A percentile compares a stretch with the other conserved stretches of the same genome.
Evolutionary conservation across 2,888 invertebrate genomes (phyloP).

Genomic region (Rhodophaea formosa): DNA sequence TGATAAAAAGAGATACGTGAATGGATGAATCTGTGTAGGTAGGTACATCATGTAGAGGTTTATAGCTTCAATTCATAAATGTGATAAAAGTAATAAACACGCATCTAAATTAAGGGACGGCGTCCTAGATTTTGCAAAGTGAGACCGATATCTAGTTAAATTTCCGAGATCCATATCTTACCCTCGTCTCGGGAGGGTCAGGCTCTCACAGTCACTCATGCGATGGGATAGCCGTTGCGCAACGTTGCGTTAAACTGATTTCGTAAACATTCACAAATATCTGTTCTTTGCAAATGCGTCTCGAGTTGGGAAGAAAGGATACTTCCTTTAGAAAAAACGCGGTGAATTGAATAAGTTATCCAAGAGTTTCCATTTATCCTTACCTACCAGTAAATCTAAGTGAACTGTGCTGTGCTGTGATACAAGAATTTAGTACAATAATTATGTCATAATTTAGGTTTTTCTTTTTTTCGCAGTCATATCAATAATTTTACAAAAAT

Average conservation of each 20-base stretch:
- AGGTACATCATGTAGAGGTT: too few species aligned
- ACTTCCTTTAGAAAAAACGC: not conserved
- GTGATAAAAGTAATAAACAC: slow-evolving; percentile 13
- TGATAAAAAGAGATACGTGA: too few species aligned
- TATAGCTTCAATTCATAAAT: too few species aligned
- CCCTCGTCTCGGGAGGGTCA: slow-evolving; percentile 38
- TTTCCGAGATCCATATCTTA: slow-evolving; percentile 39
- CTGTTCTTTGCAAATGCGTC: slow-evolving; percentile 3
- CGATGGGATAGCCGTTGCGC: slow-evolving; percentile 32
- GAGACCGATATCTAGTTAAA: slow-evolving; percentile 31
- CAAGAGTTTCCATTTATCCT: too few species aligned
- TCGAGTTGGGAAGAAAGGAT: not conserved
- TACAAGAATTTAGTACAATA: too few species aligned
- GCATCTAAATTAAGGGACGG: slow-evolving; percentile 34
- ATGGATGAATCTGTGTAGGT: too few species aligned
- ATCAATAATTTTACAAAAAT: too few species aligned
- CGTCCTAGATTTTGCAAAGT: slow-evolving; percentile 32
- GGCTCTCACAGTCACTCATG: slow-evolving; percentile 24
- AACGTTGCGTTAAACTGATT: slow-evolving; percentile 25
- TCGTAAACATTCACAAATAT: slow-evolving; percentile 20
- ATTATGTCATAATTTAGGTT: too few species aligned
- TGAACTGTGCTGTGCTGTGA: too few species aligned
- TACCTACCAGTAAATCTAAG: too few species aligned
- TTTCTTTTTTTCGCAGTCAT: too few species aligned
- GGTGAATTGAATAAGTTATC: too few species aligned